Conservation (phyloP, 1,140 invertebrate genomes). For the Gonatopus flavifemur region DNA sequence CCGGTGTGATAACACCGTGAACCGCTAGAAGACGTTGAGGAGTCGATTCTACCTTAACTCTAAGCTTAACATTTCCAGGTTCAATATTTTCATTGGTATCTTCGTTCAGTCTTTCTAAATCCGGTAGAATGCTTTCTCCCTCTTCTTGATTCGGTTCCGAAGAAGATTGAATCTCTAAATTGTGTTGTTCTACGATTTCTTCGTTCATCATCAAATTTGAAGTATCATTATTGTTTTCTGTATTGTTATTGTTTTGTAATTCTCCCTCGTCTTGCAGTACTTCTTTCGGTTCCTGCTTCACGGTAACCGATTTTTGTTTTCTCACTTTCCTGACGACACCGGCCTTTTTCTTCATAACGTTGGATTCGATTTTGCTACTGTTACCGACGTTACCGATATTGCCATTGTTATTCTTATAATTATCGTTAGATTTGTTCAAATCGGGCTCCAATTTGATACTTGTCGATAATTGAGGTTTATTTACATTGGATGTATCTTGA, state of each 20-base stretch:
- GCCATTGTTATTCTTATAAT: slow-evolving; percentile 48
- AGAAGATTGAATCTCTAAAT: slow-evolving; percentile 46
- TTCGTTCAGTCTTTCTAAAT: slow-evolving; percentile 33
- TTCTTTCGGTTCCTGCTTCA: slow-evolving; percentile 40
- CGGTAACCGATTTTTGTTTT: slow-evolving; percentile 24
- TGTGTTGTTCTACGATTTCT: slow-evolving; percentile 40
- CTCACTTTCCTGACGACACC: slow-evolving; percentile 17
- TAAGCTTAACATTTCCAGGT: slow-evolving; percentile 41
- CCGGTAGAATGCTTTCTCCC: slow-evolving; percentile 44
- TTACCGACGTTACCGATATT: slow-evolving; percentile 39
- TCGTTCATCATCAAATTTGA: slow-evolving; percentile 24
- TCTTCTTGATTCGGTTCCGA: no score
- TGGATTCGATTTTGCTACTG: slow-evolving; percentile 20
- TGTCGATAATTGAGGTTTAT: slow-evolving; percentile 2
- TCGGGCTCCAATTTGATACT: slow-evolving; percentile 51
- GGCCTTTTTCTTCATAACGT: slow-evolving; percentile 19
- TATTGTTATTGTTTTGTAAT: slow-evolving; percentile 37
- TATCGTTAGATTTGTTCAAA: slow-evolving; percentile 25
- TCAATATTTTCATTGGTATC: slow-evolving; percentile 28
- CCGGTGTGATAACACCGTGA: slow-evolving; percentile 41
- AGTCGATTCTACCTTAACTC: slow-evolving; percentile 44
- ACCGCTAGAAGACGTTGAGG: slow-evolving; percentile 35
- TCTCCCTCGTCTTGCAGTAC: slow-evolving; percentile 15
- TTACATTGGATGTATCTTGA: neutral
- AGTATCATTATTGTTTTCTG: slow-evolving; percentile 13